Base-by-base conservation (phyloP, 2,888 invertebrate species). In the Lycaena phlaeas region DNA sequence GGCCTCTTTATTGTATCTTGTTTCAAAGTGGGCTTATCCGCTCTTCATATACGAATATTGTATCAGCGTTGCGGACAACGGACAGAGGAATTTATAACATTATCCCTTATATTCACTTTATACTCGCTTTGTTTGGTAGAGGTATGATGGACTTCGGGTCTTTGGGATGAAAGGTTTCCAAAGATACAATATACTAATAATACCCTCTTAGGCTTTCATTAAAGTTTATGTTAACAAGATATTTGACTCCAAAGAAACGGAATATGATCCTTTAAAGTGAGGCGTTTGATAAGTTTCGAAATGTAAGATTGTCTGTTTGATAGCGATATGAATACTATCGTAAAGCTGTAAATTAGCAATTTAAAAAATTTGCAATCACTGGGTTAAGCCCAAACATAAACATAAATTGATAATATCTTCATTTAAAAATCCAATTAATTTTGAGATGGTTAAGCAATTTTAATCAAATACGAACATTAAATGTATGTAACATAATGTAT, bases 21-120 rank as follows among this genome's bases (percentile, higher is more conserved):
- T 81, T 81, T 75, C 81, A 66, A 67, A 77, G 76, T 74, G 64
- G 67, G 68, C 67, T 75, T 75, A 77, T 72, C 74, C 71, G 57
- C 55, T 58, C 62, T 54, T 59, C 59, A 64, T 61, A 73, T 72
- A 72, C 72, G 73, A 72, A 69, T 71, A 65, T 59, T 62, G 64
- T 62, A 65, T 59, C 51, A 51, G 46, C 48, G 36, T 39, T 31
- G 42, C 38, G 30, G 42, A 36, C 42, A 39, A 40, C 39, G 43
- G 41, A 29, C 45, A 29, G 44, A 37, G 42, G 44, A 52, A 52
- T 52, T 49, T 46, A 51, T 44, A 40, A 42, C 41, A 40, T 38
- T 48, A 47, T 39, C 42, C 46, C 41, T 40, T 34, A 38, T 40
- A 48, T 45, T 43, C 42, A 47, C 41, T 42, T 40, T 40, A 38